A percentile compares a stretch with the other conserved stretches of the same genome.
Evolutionary conservation across 1,140 invertebrate genomes (phyloP).

Genomic region (Oscheius sp.): DNA sequence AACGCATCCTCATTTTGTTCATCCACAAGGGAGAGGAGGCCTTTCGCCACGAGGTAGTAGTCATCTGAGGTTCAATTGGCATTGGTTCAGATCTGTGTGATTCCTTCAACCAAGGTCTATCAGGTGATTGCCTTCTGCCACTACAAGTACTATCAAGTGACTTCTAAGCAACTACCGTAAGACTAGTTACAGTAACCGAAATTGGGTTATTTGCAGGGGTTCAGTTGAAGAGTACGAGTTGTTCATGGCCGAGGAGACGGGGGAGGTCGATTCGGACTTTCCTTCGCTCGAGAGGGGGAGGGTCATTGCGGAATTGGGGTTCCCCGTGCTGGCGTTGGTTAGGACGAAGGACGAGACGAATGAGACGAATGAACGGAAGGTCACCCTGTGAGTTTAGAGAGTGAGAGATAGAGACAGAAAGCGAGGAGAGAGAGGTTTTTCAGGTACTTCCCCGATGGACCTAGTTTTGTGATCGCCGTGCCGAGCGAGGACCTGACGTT

Average conservation of each 20-base stretch:
- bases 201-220: background rate
- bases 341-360: background rate
- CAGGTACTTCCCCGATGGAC: background rate
- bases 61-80: background rate
- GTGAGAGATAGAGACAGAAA: no score
- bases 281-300: conserved; percentile 6
- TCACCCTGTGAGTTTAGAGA: conserved; percentile 9
- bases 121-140: background rate
- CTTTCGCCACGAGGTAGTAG: background rate
- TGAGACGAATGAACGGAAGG: background rate
- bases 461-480: conserved; percentile 8
- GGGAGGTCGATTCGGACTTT: conserved; percentile 10
- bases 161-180: background rate
- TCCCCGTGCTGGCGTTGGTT: conserved; percentile 11
- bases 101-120: background rate
- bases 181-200: background rate
- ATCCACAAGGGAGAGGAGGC: background rate
- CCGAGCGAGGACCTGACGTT: conserved; percentile 7
- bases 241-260: conserved; percentile 17
- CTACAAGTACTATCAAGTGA: background rate
- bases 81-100: background rate
- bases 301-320: background rate
- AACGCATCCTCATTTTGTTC: background rate
- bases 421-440: background rate
- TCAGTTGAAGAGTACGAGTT: conserved; percentile 14